Evolutionary conservation across 2,888 invertebrate genomes (phyloP), one percentile per base, ranked within the genome.

Genomic region (Brachynemurus nebulosus): DNA sequence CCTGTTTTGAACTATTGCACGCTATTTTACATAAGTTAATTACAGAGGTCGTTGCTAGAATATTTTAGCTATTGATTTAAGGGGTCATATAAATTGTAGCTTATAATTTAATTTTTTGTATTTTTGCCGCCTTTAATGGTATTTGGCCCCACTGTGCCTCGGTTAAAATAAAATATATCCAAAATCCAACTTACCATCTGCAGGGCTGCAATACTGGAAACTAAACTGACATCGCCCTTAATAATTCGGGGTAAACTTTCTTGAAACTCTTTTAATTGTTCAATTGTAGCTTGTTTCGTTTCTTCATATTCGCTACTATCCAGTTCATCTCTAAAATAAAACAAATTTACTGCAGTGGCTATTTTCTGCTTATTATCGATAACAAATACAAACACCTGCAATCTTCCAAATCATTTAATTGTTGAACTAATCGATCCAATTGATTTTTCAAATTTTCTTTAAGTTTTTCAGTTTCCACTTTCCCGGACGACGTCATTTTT

Each of bases 241-340:
- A 71, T 67, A 56, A 82, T 66, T 57, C 74, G 74, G 41, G 68
- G 68, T 23, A 83, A 61, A 40, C 76, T 76, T 45, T 71, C 69
- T 54, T 76, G 72, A 47, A 83, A 73, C 58, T 82, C 82, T 53
- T 74, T 72, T 18, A 82, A 61, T 57, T 83, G 82, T 48, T 81
- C 80, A 54, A 78, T 63, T 0, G 81, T 82, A 50, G 81, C 80
- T 52, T 71, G 66, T 60, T 76, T 77, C 6, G 75, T 74, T 57
- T 80, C 77, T 48, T 74, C 70, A 62, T 81, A 83, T 59, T 80
- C 81, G 23, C 69, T 70, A 4, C 60, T 58, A 12, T 76, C 76
- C 49, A 84, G 55, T 44, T 78, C 78, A 52, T 71, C 69, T 57
- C 80, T 81, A 54, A 21, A 59, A 58, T 21, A n/a, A n/a, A n/a